These are phyloP conservation scores for Agonopterix alstromeriana DNA, from an alignment of 2,888 invertebrate species.

Conservation along the genomic window DNA sequence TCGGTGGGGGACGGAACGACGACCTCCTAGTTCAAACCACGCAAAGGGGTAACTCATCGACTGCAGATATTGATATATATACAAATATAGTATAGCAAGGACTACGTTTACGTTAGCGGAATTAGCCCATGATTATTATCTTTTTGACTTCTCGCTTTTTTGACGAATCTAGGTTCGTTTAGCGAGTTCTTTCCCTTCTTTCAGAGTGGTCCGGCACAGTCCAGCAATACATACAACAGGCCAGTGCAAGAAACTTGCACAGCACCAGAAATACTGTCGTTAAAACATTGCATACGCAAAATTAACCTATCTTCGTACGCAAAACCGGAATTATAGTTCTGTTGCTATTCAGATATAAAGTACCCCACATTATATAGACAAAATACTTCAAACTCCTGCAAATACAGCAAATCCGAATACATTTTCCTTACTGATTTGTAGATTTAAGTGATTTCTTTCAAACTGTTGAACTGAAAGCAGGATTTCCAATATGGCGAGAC, in stretches of 20 bases:
- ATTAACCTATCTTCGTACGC: slow-evolving; percentile 19
- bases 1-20: too few species aligned
- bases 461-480: too few species aligned
- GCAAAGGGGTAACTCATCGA: too few species aligned
- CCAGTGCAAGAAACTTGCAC: slow-evolving; percentile 28
- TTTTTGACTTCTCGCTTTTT: slow-evolving; percentile 11
- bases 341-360: too few species aligned
- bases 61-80: not conserved
- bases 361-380: too few species aligned
- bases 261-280: slow-evolving; percentile 19
- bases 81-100: not conserved
- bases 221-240: slow-evolving; percentile 23
- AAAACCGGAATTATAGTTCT: slow-evolving; percentile 16
- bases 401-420: too few species aligned
- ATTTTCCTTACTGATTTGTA: too few species aligned
- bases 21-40: too few species aligned
- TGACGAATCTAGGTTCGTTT: slow-evolving; percentile 46
- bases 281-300: slow-evolving; percentile 16
- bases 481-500: too few species aligned
- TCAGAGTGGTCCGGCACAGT: slow-evolving; percentile 39
- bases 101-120: not conserved
- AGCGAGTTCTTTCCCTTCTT: slow-evolving; percentile 49
- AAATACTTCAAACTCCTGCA: too few species aligned
- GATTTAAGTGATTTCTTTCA: too few species aligned
- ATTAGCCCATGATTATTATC: too few species aligned